Percentiles rank a stretch among this genome's conserved stretches.
Evolutionary conservation across 2,797 vertebrate genomes (phyloP).

Genomic region (Centropyge bicolor): DNA sequence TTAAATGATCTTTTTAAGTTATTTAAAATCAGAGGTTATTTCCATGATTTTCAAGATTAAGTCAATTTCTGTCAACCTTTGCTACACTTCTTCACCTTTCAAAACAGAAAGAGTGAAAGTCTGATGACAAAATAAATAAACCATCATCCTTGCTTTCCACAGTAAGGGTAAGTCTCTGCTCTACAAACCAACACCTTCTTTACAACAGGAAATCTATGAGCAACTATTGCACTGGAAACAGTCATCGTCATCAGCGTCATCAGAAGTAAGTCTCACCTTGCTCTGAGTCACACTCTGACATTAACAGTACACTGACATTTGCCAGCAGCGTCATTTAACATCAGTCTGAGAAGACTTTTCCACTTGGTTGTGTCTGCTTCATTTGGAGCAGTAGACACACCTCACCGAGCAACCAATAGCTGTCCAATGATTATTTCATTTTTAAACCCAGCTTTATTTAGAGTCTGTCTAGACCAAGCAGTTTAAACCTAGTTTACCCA

Average conservation of each 20-base stretch:
- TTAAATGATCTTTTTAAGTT: neutral
- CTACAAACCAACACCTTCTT: constrained; percentile 5
- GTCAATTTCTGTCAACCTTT: neutral
- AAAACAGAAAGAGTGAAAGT: neutral
- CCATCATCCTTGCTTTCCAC: too few species aligned
- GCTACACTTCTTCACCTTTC: neutral
- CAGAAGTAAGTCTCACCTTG: constrained; percentile 10
- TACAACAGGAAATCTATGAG: neutral
- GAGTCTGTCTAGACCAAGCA: neutral
- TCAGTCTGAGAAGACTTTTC: constrained; percentile 16
- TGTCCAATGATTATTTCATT: neutral
- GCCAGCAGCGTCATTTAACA: constrained; percentile 14
- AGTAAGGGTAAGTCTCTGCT: neutral
- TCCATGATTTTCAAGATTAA: neutral
- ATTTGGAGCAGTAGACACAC: neutral
- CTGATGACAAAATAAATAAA: neutral
- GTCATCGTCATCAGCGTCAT: neutral
- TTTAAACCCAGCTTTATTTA: neutral
- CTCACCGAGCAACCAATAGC: neutral
- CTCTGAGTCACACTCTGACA: neutral
- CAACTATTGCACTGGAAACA: neutral
- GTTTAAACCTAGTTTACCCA: neutral
- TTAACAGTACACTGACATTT: neutral
- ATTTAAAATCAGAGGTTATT: neutral
- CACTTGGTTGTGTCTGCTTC: constrained; percentile 10